Percentiles rank a stretch among this genome's conserved stretches.
phyloP scores from a whole-genome alignment of 2,888 invertebrate species.

The Tubulanus polymorphus region DNA sequence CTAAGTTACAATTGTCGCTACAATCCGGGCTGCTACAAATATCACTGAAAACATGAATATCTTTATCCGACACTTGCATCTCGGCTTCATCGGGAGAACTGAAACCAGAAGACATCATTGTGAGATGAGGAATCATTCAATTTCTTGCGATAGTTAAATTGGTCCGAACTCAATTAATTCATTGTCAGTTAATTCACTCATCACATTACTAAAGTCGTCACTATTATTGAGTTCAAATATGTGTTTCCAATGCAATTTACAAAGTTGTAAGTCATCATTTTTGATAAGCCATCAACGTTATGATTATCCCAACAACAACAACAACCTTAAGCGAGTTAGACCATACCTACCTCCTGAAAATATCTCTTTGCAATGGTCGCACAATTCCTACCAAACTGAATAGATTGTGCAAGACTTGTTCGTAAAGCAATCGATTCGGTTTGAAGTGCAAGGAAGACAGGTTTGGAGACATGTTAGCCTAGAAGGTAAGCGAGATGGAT shows the following conservation, averaged over 20 bases:
- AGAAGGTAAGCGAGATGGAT: constrained; percentile 24
- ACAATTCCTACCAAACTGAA: constrained; percentile 74
- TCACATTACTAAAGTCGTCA: no score
- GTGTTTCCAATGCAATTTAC: no score
- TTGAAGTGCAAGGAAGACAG: constrained; percentile 87
- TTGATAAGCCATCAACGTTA: no score
- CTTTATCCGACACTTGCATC: constrained; percentile 74
- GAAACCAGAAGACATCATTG: constrained; percentile 7
- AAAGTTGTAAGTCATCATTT: no score
- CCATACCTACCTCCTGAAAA: constrained; percentile 20
- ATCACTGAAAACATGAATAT: constrained; percentile 71
- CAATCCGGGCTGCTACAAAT: constrained; percentile 60
- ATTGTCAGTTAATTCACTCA: no score
- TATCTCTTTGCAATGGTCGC: constrained; percentile 25
- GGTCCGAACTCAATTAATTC: no score
- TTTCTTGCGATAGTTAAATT: no score
- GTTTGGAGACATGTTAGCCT: constrained; percentile 97
- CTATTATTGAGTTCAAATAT: no score
- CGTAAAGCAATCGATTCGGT: constrained; percentile 80
- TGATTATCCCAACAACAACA: no score
- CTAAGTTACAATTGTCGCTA: constrained; percentile 61
- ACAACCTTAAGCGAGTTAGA: neutral
- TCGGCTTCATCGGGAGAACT: constrained; percentile 56
- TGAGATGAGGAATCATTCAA: no score
- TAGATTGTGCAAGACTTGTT: constrained; percentile 83